These are phyloP conservation scores for Pyxicephalus adspersus DNA, from an alignment of 2,113 vertebrate species.

Conservation along the genomic window DNA sequence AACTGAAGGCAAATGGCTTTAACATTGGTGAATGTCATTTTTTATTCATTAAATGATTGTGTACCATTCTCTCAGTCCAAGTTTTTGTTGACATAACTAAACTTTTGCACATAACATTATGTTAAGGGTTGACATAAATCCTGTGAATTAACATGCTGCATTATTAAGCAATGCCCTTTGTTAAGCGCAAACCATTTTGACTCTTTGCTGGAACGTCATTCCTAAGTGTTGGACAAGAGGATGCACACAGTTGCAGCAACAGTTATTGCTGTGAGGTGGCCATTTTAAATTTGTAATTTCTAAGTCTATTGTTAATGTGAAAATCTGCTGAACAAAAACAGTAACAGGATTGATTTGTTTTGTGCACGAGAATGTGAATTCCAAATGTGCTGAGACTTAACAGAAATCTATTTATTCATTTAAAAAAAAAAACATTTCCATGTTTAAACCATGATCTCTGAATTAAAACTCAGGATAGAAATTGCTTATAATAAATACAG, in stretches of 20 bases:
- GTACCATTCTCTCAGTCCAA: conserved; percentile 34
- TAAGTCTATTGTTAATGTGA: too few species aligned
- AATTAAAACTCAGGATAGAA: too few species aligned
- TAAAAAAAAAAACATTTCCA: too few species aligned
- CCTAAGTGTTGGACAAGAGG: conserved; percentile 11
- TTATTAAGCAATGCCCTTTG: conserved; percentile 10
- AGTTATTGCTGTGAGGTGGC: conserved; percentile 4
- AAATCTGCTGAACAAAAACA: too few species aligned
- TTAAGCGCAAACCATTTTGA: neutral
- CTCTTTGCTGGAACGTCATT: conserved; percentile 19
- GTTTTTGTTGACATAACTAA: conserved; percentile 44
- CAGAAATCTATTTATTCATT: too few species aligned
- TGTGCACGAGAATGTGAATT: too few species aligned
- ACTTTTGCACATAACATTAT: conserved; percentile 45
- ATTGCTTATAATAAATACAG: too few species aligned
- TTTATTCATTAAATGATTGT: conserved; percentile 67
- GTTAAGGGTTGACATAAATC: conserved; percentile 29
- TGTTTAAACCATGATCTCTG: too few species aligned
- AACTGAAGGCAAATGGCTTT: conserved; percentile 84
- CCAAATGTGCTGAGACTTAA: too few species aligned
- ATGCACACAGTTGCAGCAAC: neutral
- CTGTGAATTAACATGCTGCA: conserved; percentile 33
- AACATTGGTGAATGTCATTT: conserved; percentile 95
- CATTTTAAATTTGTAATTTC: conserved; percentile 34
- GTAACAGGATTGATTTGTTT: too few species aligned